Percentiles rank a stretch among this genome's conserved stretches.
Evolutionary conservation across 2,797 vertebrate species (phyloP).

Genomic region (Buceros bicornis): DNA sequence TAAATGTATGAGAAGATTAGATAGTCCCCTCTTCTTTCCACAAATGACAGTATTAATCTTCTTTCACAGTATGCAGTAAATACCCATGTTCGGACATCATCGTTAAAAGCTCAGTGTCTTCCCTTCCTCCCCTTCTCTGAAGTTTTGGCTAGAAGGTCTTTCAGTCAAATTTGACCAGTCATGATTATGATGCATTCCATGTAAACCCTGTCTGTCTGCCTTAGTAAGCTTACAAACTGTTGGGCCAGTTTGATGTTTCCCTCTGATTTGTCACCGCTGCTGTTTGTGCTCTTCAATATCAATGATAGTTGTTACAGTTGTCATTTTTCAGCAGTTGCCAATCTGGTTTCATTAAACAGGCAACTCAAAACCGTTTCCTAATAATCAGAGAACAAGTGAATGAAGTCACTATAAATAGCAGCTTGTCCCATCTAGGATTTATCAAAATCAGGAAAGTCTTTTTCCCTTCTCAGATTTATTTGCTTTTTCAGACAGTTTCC

Average conservation of each 20-base stretch:
- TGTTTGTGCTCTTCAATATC: not conserved
- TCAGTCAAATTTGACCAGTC: not conserved
- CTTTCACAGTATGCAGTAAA: not conserved
- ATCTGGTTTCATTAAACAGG: not conserved
- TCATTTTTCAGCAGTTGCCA: not conserved
- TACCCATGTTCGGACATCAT: not conserved
- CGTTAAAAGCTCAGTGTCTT: not conserved
- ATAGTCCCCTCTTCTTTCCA: not conserved
- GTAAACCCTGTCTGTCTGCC: not conserved
- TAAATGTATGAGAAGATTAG: not conserved
- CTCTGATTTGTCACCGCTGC: not conserved
- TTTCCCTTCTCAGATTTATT: not conserved
- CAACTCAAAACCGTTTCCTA: not conserved
- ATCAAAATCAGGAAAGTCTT: not conserved
- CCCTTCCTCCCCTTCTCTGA: not conserved
- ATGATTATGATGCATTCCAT: not conserved
- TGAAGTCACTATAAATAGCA: not conserved
- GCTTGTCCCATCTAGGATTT: not conserved
- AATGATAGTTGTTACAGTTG: not conserved
- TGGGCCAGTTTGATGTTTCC: not conserved
- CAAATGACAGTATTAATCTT: not conserved
- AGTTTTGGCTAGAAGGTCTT: not conserved
- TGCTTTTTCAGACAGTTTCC: not conserved
- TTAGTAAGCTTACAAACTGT: not conserved
- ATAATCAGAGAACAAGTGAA: not conserved